Evolutionary conservation across 2,797 vertebrate genomes (phyloP).

Genomic region (Hoplostethus atlanticus): DNA sequence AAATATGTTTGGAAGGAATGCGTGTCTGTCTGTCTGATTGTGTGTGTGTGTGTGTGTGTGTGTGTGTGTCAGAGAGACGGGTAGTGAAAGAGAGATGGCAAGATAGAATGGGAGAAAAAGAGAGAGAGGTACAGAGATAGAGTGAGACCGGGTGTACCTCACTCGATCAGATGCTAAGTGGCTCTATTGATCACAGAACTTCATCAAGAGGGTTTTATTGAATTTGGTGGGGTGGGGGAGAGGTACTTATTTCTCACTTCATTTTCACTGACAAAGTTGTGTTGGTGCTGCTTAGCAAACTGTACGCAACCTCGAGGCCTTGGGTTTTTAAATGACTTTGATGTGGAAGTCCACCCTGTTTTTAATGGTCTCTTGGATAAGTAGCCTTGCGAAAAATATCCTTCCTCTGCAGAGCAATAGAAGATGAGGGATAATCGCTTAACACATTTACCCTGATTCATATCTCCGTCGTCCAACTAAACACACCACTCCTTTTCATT

Average conservation of each 20-base stretch:
- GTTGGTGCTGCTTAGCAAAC: conserved; percentile 4
- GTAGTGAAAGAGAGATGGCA: conserved; percentile 1
- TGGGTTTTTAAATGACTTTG: neutral
- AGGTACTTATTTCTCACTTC: neutral
- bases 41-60: conserved; percentile 24
- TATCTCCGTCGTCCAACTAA: neutral
- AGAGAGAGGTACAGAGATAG: conserved; percentile 10
- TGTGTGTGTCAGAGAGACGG: conserved; percentile 8
- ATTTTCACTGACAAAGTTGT: neutral
- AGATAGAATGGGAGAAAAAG: neutral
- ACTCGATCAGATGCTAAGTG: conserved; percentile 57
- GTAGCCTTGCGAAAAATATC: neutral
- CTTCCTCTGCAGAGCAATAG: neutral
- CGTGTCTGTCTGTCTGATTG: neutral
- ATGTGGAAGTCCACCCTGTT: neutral
- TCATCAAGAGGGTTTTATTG: conserved; percentile 58
- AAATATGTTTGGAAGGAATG: conserved; percentile 17
- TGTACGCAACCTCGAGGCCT: neutral
- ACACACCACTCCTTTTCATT: conserved; percentile 18
- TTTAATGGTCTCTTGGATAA: conserved; percentile 4
- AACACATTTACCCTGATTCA: neutral
- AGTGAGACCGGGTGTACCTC: conserved; percentile 35
- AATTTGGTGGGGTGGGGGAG: conserved; percentile 9
- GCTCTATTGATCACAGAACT: conserved; percentile 62
- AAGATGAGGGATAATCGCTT: neutral